Conservation (phyloP, 2,113 vertebrate species). For the Notarius lentiginosus region DNA sequence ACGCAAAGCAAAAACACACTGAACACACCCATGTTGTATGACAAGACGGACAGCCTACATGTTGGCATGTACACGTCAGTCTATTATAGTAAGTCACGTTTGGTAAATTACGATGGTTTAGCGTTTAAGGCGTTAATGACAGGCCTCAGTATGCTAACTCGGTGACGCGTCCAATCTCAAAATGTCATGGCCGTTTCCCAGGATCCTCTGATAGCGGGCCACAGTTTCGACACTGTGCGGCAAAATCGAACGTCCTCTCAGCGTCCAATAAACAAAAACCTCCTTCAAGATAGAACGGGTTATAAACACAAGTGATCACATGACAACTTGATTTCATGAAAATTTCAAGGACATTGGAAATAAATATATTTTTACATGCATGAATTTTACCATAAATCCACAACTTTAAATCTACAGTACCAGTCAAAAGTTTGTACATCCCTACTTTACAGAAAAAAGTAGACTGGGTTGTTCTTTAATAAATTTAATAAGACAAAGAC, state of each 20-base stretch:
- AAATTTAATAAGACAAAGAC: too few relatives aligned
- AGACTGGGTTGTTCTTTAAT: too few relatives aligned
- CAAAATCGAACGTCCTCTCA: neutral
- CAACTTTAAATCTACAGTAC: too few relatives aligned
- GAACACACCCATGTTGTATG: neutral
- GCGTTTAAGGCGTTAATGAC: conserved; percentile 16
- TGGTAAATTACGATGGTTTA: neutral
- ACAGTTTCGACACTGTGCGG: neutral
- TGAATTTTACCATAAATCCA: too few relatives aligned
- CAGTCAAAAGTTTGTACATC: too few relatives aligned
- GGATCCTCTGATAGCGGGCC: neutral
- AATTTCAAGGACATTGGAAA: too few relatives aligned
- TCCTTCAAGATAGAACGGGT: neutral
- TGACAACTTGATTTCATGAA: too few relatives aligned
- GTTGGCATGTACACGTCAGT: neutral
- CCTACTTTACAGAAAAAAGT: too few relatives aligned
- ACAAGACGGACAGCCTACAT: neutral
- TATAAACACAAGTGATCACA: neutral
- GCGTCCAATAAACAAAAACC: neutral
- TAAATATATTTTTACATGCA: too few relatives aligned
- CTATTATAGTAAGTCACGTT: too few relatives aligned
- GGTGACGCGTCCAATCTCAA: conserved; percentile 8
- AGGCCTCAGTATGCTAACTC: conserved; percentile 14
- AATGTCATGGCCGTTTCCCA: conserved; percentile 4
- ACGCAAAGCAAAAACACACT: neutral